A percentile compares a stretch with the other conserved stretches of the same genome.
These are phyloP conservation scores for Pelagia noctiluca DNA, from an alignment of 30 jellyfish, hydroid and myxozoan genomes.

Conservation along the genomic window DNA sequence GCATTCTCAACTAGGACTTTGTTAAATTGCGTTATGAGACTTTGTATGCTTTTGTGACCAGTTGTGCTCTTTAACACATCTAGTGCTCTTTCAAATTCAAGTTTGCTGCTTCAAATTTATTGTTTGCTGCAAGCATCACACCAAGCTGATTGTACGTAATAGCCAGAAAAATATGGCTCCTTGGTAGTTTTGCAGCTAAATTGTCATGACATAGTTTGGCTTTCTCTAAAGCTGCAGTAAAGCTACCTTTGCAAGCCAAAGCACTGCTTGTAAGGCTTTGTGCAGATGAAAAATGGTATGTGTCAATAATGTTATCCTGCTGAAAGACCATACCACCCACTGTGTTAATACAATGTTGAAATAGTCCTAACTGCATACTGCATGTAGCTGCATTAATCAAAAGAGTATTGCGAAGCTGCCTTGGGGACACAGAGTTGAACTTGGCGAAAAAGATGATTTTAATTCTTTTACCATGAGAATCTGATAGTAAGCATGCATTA, in stretches of 20 bases:
- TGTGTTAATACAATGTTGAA: neutral
- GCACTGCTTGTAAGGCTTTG: neutral
- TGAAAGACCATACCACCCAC: neutral
- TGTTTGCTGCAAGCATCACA: neutral
- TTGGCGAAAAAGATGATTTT: neutral
- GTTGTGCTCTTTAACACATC: neutral
- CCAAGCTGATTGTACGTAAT: neutral
- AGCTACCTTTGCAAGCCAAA: neutral
- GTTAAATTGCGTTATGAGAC: neutral
- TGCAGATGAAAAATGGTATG: neutral
- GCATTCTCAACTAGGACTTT: neutral
- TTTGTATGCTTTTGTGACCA: neutral
- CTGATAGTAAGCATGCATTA: neutral
- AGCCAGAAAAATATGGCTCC: neutral
- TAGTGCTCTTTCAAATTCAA: neutral
- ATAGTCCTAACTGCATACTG: neutral
- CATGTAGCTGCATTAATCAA: neutral
- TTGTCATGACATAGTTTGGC: neutral
- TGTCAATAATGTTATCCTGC: neutral
- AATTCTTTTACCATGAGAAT: neutral
- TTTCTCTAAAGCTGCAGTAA: neutral
- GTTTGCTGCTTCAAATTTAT: neutral
- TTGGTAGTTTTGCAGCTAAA: neutral
- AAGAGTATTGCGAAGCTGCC: neutral
- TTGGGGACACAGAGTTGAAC: neutral